Evolutionary conservation across 2,113 vertebrate species (phyloP).

Genomic region (Aldabrachelys gigantea): DNA sequence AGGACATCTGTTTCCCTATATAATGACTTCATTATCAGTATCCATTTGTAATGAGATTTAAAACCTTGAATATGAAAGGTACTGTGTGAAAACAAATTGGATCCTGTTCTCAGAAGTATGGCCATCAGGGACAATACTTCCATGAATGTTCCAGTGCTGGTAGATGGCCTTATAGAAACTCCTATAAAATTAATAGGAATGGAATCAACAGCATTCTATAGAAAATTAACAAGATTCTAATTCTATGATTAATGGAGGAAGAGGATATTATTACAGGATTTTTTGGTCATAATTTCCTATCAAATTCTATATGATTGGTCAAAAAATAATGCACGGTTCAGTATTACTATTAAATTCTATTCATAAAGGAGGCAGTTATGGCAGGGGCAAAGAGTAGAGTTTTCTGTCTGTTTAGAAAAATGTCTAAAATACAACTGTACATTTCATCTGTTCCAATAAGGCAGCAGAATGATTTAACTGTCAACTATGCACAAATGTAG

Average conservation of each 20-base stretch:
- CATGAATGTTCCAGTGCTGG: not conserved
- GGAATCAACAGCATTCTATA: not conserved
- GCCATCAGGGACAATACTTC: not conserved
- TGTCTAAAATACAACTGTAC: not conserved
- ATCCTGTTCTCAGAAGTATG: not conserved
- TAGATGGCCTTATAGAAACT: constrained; percentile 8
- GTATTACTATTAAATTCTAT: not conserved
- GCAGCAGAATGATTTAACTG: constrained; percentile 42
- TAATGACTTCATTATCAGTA: not conserved
- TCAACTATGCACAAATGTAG: constrained; percentile 27
- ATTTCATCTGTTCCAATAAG: not conserved
- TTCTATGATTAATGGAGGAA: not conserved
- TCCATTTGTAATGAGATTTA: not conserved
- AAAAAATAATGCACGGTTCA: constrained; percentile 40
- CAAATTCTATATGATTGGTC: not conserved
- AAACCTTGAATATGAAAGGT: not conserved
- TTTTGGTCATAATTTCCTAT: not conserved
- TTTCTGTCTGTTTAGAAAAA: constrained; percentile 15
- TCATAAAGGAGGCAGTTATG: constrained; percentile 4
- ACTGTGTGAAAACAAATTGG: not conserved
- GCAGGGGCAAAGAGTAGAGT: not conserved
- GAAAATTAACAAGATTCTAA: not conserved
- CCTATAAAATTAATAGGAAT: not conserved
- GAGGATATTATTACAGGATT: not conserved
- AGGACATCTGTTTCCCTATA: rapidly evolving